A percentile compares a stretch with the other conserved stretches of the same genome.
Conservation (phyloP, 1,140 invertebrate species). For the Drosophila ohnishii region DNA sequence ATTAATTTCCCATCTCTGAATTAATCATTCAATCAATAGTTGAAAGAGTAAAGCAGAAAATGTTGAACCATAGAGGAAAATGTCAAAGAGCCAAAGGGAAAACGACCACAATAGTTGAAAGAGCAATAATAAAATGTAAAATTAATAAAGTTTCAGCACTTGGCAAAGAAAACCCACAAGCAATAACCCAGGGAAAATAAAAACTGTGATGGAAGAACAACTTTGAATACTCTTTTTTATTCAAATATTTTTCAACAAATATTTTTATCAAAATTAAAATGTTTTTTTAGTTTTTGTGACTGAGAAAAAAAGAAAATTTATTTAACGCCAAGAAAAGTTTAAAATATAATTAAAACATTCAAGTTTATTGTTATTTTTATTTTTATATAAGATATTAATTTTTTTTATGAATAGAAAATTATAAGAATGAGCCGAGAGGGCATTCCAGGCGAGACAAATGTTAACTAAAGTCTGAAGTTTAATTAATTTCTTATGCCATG, state of each 20-base stretch:
- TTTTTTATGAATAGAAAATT: not conserved
- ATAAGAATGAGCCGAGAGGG: not conserved
- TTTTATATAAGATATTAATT: too few species aligned
- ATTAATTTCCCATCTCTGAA: slow-evolving; percentile 34
- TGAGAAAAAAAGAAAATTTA: too few species aligned
- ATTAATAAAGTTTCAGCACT: slow-evolving; percentile 45
- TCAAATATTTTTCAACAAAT: not conserved
- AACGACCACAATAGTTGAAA: slow-evolving; percentile 10
- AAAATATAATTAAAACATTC: not conserved
- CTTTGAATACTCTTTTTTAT: slow-evolving; percentile 10
- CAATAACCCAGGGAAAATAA: not conserved
- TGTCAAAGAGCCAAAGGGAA: slow-evolving; percentile 8
- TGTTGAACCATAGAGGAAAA: not conserved
- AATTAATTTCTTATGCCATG: slow-evolving; percentile 66
- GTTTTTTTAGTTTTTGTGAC: not conserved
- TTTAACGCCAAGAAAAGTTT: too few species aligned
- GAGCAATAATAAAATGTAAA: slow-evolving; percentile 34
- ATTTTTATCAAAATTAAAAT: too few species aligned
- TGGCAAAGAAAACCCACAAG: slow-evolving; percentile 3
- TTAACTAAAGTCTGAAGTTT: slow-evolving; percentile 37
- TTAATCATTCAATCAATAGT: slow-evolving; percentile 24
- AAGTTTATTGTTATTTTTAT: too few species aligned
- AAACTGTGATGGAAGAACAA: too few species aligned
- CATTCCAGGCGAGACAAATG: not conserved
- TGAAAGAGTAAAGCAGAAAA: slow-evolving; percentile 7